Evolutionary conservation across 2,888 invertebrate genomes (phyloP).

Genomic region (Lapara coniferarum): DNA sequence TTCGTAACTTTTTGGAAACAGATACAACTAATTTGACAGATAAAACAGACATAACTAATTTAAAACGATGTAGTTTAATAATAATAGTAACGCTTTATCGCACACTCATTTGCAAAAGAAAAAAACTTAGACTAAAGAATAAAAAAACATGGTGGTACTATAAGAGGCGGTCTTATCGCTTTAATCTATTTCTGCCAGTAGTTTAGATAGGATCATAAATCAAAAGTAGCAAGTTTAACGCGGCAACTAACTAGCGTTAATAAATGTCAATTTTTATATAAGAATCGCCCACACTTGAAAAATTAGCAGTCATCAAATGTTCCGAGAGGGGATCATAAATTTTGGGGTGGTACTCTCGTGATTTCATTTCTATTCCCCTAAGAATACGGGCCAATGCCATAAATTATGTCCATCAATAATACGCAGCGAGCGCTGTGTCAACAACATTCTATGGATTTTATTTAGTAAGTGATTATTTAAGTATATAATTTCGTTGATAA

Average conservation of each 20-base stretch:
- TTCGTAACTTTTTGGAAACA: too few relatives aligned
- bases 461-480: conserved; percentile 22
- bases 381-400: conserved; percentile 68
- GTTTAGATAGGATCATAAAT: not conserved
- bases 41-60: too few relatives aligned
- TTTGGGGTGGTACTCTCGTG: conserved; percentile 68
- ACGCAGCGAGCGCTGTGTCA: conserved; percentile 70
- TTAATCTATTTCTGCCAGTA: too few relatives aligned
- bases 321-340: conserved; percentile 71
- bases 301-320: conserved; percentile 75
- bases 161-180: too few relatives aligned
- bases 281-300: conserved; percentile 55
- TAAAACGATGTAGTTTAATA: too few relatives aligned
- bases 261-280: conserved; percentile 54
- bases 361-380: conserved; percentile 73
- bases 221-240: not conserved
- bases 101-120: too few relatives aligned
- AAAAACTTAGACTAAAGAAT: too few relatives aligned
- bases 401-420: conserved; percentile 80
- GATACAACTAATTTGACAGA: too few relatives aligned
- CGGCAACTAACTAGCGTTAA: conserved; percentile 39
- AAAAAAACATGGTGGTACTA: too few relatives aligned
- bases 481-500: not conserved
- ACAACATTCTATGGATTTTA: conserved; percentile 59
- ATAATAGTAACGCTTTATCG: too few relatives aligned